Evolutionary conservation across 2,888 invertebrate species (phyloP).

Genomic region (Sarcophaga rosellei): DNA sequence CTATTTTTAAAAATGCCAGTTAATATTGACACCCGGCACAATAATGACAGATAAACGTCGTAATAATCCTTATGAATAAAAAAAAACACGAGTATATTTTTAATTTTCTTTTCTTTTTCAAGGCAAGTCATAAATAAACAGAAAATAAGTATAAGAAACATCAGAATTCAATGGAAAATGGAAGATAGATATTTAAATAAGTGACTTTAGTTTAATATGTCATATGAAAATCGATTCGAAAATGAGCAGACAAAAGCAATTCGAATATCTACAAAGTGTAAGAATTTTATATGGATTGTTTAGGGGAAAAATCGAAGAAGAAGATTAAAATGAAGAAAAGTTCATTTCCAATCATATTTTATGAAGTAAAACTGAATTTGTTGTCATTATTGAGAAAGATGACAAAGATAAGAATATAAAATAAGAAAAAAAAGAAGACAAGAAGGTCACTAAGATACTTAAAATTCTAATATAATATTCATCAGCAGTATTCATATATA

Average conservation of each 20-base stretch:
- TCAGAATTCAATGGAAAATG: too few species aligned
- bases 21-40: too few species aligned
- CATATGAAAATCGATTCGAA: too few species aligned
- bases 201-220: too few species aligned
- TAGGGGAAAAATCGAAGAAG: not conserved
- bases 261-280: too few species aligned
- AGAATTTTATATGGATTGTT: too few species aligned
- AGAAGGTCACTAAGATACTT: conserved; percentile 28
- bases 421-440: not conserved
- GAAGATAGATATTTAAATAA: too few species aligned
- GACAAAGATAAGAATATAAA: not conserved
- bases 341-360: not conserved
- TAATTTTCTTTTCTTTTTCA: too few species aligned
- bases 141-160: too few species aligned
- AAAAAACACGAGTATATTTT: not conserved
- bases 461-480: conserved; percentile 40
- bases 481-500: not conserved
- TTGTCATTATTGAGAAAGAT: not conserved
- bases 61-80: conserved; percentile 4
- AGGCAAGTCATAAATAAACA: too few species aligned
- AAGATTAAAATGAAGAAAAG: not conserved
- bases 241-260: too few species aligned
- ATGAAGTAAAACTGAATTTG: not conserved
- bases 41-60: not conserved
- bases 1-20: not conserved